A percentile compares a stretch with the other conserved stretches of the same genome.
Conservation (phyloP, 2,888 invertebrate genomes). For the Molanna angustata region DNA sequence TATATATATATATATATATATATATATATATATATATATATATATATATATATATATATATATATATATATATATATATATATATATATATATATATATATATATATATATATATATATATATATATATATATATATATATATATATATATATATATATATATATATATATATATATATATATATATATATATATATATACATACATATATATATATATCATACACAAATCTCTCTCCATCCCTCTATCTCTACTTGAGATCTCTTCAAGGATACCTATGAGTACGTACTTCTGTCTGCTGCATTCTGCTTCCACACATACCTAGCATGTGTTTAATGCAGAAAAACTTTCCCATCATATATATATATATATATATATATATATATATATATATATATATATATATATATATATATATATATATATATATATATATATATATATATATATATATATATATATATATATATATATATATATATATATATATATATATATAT, state of each 20-base stretch:
- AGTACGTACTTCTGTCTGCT: too few species aligned
- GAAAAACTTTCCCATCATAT: too few species aligned
- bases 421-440: not conserved
- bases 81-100: slow-evolving; percentile 6
- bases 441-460: not conserved
- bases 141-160: slow-evolving; percentile 9
- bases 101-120: slow-evolving; percentile 8
- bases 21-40: not conserved
- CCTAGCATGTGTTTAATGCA: too few species aligned
- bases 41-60: too few species aligned
- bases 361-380: slow-evolving; percentile 6
- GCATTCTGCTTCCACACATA: too few species aligned
- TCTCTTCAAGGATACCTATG: too few species aligned
- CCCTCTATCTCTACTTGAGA: too few species aligned
- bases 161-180: slow-evolving; percentile 9
- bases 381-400: slow-evolving; percentile 3
- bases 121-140: slow-evolving; percentile 9
- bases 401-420: not conserved
- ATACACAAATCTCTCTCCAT: too few species aligned
- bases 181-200: slow-evolving; percentile 9
- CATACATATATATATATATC: too few species aligned
- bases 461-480: not conserved
- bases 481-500: not conserved
- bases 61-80: too few species aligned
- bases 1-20: not conserved